Evolutionary conservation across 1,140 invertebrate genomes (phyloP), one percentile per base, ranked within the genome.

Genomic region (Delia radicum): DNA sequence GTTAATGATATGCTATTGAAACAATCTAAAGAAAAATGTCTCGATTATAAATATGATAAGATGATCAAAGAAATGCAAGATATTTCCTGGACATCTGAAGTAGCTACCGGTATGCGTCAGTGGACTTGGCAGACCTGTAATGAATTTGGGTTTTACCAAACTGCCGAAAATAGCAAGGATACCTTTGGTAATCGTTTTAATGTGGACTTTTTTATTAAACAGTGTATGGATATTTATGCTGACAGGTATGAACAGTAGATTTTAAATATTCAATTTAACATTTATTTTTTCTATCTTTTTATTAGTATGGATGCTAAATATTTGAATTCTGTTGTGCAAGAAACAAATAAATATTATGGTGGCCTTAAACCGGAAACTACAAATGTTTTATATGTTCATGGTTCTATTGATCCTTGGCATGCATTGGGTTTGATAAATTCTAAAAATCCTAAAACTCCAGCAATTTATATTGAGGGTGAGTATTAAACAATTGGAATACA

Each of bases 41-140:
- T 96, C 55, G 94, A 97, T 87, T 95, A 92, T 82, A 92, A 90
- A 72, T 98, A 97, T 80, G 87, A 88, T 12, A 94, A 93, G 75
- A 93, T 94, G 91, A 90, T 98, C 12, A 84, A 90, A 4, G 89
- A 92, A 65, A 85, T 96, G 82, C 89, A 89, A 78, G 91, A 94
- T 76, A 86, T 88, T n/a, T 88, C 89, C 1, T 97, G 94, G 94
- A 84, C 88, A n/a, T 88, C 88, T 26, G 87, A 89, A 65, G 82
- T 80, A 67, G 85, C 89, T 3, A 89, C 92, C 86, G 92, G 92
- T 84, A 91, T 89, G 76, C 90, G 95, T 0, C 94, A 96, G 82
- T 98, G 96, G 96, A 93, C 90, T n/a, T 98, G 96, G 83, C 96
- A 98, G 86, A 97, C 96, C 0, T 98, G 96, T 84, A 95, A 93